Base-by-base conservation (phyloP, 2,113 vertebrate species). In the Psammodynastes pulverulentus region DNA sequence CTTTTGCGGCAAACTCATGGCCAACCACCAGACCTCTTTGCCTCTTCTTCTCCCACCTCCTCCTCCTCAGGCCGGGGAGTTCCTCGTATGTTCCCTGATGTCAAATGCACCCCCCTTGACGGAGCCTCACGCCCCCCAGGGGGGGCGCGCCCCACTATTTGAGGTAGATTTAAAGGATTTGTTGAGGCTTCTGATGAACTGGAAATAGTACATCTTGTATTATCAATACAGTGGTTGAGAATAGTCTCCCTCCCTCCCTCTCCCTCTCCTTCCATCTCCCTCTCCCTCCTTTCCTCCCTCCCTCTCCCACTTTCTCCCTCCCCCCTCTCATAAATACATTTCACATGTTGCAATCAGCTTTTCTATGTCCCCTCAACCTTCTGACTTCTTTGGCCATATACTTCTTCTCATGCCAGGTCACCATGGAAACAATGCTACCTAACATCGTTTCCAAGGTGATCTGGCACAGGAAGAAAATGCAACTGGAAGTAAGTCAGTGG, bases 361-460 rank as follows among this genome's bases (percentile, higher is more conserved):
- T 29, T 86, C 12, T 29, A n/a, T n/a, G 12, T n/a, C 26, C 85
- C 46, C 29, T 48, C 85, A 86, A 29, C 85, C 85, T 86, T 86
- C n/a, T 49, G 85, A 86, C 46, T 49, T 86, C 46, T 49, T 86
- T 49, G 67, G 5, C 24, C 46, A 86, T 51, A 51, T 49, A 51
- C 85, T 49, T 86, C 85, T 51, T 51, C 85, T 49, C 48, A 49
- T 51, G 85, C 46, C 46, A 86, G 85, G 48, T 86, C 29, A 49
- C 84, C 46, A 86, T 86, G 84, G 84, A 86, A 86, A 86, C 46
- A 7, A 49, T 86, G 26, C 46, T 86, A 86, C 17, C 46, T 49
- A 49, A n/a, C 46, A n/a, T 86, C 5, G 85, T 86, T 86, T 86
- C 85, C 85, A 51, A 29, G 85, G 85, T 86, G 85, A 86, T 86